Conservation (phyloP, 2,888 invertebrate genomes). For the Cosmopolites sordidus region DNA sequence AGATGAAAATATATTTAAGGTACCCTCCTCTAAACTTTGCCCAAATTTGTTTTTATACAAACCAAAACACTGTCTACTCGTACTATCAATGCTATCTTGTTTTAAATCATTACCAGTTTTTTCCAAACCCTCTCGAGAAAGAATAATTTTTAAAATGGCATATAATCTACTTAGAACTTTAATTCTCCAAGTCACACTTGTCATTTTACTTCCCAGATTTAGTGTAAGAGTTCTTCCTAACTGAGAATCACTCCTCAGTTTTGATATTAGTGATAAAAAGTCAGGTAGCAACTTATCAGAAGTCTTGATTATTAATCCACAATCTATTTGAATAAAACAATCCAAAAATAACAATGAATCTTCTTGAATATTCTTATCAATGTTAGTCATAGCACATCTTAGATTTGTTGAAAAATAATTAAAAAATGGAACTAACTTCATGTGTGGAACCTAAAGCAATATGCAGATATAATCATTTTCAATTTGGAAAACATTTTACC, state of each 20-base stretch:
- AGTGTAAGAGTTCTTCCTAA: conserved; percentile 65
- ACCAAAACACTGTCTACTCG: neutral
- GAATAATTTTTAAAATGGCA: conserved; percentile 52
- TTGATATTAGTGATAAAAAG: conserved; percentile 82
- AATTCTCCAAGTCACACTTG: conserved; percentile 74
- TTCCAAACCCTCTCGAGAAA: neutral
- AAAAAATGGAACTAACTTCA: conserved; percentile 68
- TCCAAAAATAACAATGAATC: conserved; percentile 79
- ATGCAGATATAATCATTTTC: conserved; percentile 1
- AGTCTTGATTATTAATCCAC: conserved; percentile 61
- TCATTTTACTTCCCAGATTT: conserved; percentile 66
- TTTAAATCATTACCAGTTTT: conserved; percentile 13
- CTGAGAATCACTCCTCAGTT: conserved; percentile 59
- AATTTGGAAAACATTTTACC: too few relatives aligned
- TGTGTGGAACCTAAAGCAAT: conserved; percentile 43
- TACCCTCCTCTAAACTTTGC: conserved; percentile 13
- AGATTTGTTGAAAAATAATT: conserved; percentile 73
- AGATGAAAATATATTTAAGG: conserved; percentile 14
- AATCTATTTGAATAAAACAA: conserved; percentile 64
- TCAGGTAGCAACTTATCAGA: conserved; percentile 70
- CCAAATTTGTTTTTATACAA: conserved; percentile 12
- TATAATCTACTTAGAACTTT: conserved; percentile 70
- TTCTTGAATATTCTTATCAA: conserved; percentile 73
- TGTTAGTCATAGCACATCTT: conserved; percentile 87
- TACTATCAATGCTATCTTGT: conserved; percentile 17